These are phyloP conservation scores for Zonitis immaculata DNA, from an alignment of 2,888 invertebrate species.

Conservation along the genomic window DNA sequence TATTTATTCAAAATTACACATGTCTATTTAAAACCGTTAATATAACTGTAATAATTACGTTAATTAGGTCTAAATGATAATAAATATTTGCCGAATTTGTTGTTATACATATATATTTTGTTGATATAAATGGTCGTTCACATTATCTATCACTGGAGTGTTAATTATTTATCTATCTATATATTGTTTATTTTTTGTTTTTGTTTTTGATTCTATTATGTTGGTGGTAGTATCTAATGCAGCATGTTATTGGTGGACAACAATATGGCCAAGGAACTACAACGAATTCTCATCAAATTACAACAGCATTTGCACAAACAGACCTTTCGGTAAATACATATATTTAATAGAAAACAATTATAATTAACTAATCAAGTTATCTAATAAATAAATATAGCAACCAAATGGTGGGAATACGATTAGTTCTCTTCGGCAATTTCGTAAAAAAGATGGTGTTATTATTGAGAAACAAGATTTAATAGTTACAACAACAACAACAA, in stretches of 20 bases:
- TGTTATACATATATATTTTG: too few relatives aligned
- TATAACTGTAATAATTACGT: background rate
- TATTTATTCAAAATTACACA: too few relatives aligned
- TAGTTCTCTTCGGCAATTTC: conserved; percentile 43
- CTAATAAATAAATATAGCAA: too few relatives aligned
- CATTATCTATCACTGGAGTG: too few relatives aligned
- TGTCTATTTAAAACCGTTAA: background rate
- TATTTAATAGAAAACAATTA: too few relatives aligned
- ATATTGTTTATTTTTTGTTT: too few relatives aligned
- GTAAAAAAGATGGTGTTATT: conserved; percentile 41
- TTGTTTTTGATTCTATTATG: background rate
- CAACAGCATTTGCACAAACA: conserved; percentile 33
- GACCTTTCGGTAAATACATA: conserved; percentile 32
- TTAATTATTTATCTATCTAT: too few relatives aligned
- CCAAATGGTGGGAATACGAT: conserved; percentile 35
- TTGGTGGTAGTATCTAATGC: conserved; percentile 36
- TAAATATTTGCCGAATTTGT: background rate
- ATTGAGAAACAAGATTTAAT: conserved; percentile 33
- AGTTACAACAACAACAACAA: conserved; percentile 18
- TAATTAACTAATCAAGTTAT: too few relatives aligned
- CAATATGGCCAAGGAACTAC: conserved; percentile 40
- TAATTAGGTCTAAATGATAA: background rate
- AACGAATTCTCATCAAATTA: conserved; percentile 40
- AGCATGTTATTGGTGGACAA: conserved; percentile 39
- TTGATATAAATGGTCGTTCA: too few relatives aligned